Evolutionary conservation across 2,888 invertebrate species (phyloP).

Genomic region (Orthosia gracilis): DNA sequence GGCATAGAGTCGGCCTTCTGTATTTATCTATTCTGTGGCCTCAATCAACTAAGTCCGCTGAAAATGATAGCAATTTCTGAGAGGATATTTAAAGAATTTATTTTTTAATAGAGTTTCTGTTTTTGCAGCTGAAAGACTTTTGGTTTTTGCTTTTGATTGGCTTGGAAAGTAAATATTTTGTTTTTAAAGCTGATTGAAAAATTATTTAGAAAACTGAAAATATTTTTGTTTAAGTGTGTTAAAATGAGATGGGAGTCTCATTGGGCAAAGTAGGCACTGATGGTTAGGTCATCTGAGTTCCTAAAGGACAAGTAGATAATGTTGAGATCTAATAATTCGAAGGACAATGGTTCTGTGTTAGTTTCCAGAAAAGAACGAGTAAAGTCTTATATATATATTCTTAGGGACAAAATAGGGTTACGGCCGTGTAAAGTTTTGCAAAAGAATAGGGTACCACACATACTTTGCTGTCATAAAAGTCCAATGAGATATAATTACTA

Average conservation of each 20-base stretch:
- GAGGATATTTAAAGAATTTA: background rate
- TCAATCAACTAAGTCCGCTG: slow-evolving; percentile 14
- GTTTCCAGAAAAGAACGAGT: no score
- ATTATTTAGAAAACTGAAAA: background rate
- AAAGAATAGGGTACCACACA: no score
- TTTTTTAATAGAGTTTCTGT: slow-evolving; percentile 25
- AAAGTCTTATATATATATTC: no score
- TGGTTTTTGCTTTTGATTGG: slow-evolving; percentile 5
- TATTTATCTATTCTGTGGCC: background rate
- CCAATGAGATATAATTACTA: no score
- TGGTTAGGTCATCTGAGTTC: background rate
- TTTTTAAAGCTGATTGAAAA: background rate
- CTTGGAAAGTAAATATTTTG: slow-evolving; percentile 24
- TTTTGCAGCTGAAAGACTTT: slow-evolving; percentile 6
- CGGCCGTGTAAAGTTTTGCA: no score
- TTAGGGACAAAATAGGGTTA: no score
- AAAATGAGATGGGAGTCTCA: background rate
- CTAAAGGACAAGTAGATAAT: background rate
- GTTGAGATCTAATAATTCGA: background rate
- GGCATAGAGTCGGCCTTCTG: background rate
- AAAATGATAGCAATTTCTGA: slow-evolving; percentile 24
- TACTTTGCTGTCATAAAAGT: no score
- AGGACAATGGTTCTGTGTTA: background rate
- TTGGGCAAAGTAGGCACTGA: background rate
- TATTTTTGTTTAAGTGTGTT: background rate